These are phyloP conservation scores for Laothoe populi DNA, from an alignment of 2,888 invertebrate genomes.

Conservation along the genomic window DNA sequence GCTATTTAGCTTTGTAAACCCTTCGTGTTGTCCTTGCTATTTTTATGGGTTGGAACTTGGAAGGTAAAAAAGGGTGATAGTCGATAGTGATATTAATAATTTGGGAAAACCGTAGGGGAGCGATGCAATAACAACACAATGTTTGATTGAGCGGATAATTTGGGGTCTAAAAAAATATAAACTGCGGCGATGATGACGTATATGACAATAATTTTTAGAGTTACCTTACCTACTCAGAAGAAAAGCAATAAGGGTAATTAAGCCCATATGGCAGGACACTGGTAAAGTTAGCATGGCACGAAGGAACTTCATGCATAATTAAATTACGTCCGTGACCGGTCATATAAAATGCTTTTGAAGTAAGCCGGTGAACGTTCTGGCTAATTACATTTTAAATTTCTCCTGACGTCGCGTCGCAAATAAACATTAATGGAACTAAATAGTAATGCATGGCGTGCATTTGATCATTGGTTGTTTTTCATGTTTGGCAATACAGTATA, in stretches of 20 bases:
- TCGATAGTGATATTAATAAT: constrained; percentile 40
- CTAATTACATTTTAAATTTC: constrained; percentile 53
- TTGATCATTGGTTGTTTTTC: neutral
- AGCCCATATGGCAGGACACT: constrained; percentile 9
- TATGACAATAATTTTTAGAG: too few relatives aligned
- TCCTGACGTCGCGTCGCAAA: constrained; percentile 34
- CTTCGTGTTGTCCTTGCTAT: constrained; percentile 29
- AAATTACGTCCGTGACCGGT: constrained; percentile 58
- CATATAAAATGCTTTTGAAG: constrained; percentile 46
- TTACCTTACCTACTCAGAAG: too few relatives aligned
- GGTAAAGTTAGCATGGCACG: constrained; percentile 29
- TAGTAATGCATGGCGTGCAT: neutral
- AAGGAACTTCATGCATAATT: constrained; percentile 52
- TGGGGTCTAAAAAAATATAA: constrained; percentile 36
- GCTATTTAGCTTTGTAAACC: constrained; percentile 34
- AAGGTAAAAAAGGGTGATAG: constrained; percentile 35
- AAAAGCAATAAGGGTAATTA: neutral
- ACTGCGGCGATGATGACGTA: neutral
- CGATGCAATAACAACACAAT: constrained; percentile 47
- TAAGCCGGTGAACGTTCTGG: constrained; percentile 47
- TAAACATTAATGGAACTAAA: neutral
- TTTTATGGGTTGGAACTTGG: constrained; percentile 33
- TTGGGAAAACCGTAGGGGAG: constrained; percentile 44
- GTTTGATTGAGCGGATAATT: constrained; percentile 43
- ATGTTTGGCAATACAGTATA: neutral